phyloP scores from a whole-genome alignment of 2,113 vertebrate genomes.

The Cynoglossus semilaevis region DNA sequence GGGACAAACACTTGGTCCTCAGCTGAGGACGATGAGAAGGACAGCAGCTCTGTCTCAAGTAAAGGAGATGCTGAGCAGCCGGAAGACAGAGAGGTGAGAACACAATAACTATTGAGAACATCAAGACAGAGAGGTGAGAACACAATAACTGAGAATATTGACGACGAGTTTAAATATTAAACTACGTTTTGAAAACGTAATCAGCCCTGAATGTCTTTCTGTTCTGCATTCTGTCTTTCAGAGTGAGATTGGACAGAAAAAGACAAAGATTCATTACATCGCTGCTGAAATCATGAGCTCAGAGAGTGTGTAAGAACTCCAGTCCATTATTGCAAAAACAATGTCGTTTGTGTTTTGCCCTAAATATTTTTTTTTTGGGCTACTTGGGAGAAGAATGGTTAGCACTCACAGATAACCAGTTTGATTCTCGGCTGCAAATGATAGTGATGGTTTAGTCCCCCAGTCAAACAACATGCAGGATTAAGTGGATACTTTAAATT shows the following conservation, averaged over 20 bases:
- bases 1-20: constrained; percentile 74
- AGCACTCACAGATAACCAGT: too few relatives aligned
- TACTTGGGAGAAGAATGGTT: too few relatives aligned
- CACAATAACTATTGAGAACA: too few relatives aligned
- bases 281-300: constrained; percentile 96
- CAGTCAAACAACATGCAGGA: too few relatives aligned
- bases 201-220: too few relatives aligned
- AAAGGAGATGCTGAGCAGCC: constrained; percentile 83
- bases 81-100: constrained; percentile 80
- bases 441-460: too few relatives aligned
- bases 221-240: constrained; percentile 10
- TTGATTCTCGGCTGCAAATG: too few relatives aligned
- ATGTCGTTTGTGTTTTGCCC: too few relatives aligned
- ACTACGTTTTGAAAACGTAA: too few relatives aligned
- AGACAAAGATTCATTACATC: constrained; percentile 90
- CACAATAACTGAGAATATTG: not conserved
- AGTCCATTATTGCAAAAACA: too few relatives aligned
- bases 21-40: constrained; percentile 79
- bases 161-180: too few relatives aligned
- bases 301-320: constrained; percentile 91
- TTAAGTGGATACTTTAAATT: too few relatives aligned
- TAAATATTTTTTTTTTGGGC: not conserved
- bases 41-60: constrained; percentile 85
- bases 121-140: constrained; percentile 80
- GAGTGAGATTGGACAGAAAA: constrained; percentile 69